Evolutionary conservation across 2,113 vertebrate genomes (phyloP), one percentile per base, ranked within the genome.

Genomic region (Archilochus colubris): DNA sequence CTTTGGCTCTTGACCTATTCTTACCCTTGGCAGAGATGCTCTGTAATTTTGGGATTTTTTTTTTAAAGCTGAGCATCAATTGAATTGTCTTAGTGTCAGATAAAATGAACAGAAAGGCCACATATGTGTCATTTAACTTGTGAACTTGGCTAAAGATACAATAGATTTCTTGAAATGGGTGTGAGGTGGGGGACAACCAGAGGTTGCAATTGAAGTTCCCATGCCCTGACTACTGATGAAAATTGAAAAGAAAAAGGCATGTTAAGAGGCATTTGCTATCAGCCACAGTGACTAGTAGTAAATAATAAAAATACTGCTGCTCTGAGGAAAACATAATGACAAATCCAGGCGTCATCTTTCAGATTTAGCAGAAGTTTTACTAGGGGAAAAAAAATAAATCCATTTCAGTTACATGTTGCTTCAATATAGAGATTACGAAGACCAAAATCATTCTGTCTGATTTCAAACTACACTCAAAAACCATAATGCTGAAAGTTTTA

Each of bases 1-100:
- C 80, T 96, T 94, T 8, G 76, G 86, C 91, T 95, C 96, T 96
- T 95, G 94, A 96, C 93, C 96, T 94, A 48, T 93, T 88, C 94
- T 91, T 97, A 93, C 90, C 91, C 93, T 96, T 96, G 94, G 93
- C 93, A 94, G 88, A 77, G 85, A 88, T 6, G 24, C 72, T 94
- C 79, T 91, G 73, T 91, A 95, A 93, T 93, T 95, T 95, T 9
- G 48, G 72, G 67, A 12, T 38, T 92, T 89, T 63, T 91, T 79
- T 94, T 59, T 48, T 48, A 21, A 57, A 87, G 50, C 58, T 69
- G 58, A 92, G 46, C 4, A 0, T 94, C 93, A 95, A 92, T 86
- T 96, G 94, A 94, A 86, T 93, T 90, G 88, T 96, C 80, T 90
- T 90, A 81, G 66, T 86, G 94, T 95, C 93, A 94, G 82, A 94